Conservation (phyloP, 2,113 vertebrate genomes). For the Callipepla californica region DNA sequence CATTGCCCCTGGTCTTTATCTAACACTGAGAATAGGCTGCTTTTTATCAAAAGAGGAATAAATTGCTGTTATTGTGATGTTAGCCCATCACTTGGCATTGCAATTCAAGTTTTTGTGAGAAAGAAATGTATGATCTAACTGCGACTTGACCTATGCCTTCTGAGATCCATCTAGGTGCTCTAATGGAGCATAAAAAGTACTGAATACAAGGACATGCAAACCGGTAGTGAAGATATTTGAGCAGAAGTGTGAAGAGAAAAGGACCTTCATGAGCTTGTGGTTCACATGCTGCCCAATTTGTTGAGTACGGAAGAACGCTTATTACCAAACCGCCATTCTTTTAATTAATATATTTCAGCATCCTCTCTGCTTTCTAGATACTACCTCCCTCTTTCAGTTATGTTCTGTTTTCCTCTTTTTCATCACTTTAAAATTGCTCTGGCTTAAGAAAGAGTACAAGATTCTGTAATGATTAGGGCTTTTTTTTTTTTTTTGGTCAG, state of each 20-base stretch:
- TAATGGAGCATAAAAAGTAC: conserved; percentile 85
- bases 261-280: conserved; percentile 49
- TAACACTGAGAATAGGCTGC: conserved; percentile 84
- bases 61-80: conserved; percentile 89
- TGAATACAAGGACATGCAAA: conserved; percentile 80
- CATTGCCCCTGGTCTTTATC: conserved; percentile 86
- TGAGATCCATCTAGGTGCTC: conserved; percentile 82
- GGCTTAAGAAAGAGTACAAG: neutral
- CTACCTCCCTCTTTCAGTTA: neutral
- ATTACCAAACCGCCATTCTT: neutral
- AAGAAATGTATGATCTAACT: conserved; percentile 88
- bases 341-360: conserved; percentile 33
- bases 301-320: conserved; percentile 62
- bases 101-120: conserved; percentile 87
- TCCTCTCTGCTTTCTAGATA: neutral
- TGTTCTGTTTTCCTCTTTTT: neutral
- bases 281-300: conserved; percentile 64
- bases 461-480: neutral
- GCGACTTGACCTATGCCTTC: conserved; percentile 85
- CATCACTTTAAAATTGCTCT: neutral
- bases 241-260: conserved; percentile 63
- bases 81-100: conserved; percentile 88
- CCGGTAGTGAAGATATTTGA: conserved; percentile 74
- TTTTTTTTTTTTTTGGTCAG: neutral
- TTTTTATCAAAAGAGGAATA: conserved; percentile 88